A percentile compares a stretch with the other conserved stretches of the same genome.
Conservation (phyloP, 2,113 vertebrate genomes). For the Acrocephalus kingi region DNA sequence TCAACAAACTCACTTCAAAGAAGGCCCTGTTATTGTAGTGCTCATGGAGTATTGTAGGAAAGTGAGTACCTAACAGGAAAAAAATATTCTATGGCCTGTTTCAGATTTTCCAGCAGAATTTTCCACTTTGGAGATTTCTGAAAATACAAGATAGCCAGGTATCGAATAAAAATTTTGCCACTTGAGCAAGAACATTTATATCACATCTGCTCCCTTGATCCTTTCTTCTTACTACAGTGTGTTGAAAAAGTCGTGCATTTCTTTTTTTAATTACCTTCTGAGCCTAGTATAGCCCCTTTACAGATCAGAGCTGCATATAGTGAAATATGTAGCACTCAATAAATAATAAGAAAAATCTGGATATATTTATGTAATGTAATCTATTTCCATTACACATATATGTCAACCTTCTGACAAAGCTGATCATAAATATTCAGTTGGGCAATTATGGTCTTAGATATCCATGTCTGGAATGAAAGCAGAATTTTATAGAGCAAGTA, state of each 20-base stretch:
- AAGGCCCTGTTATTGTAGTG: background rate
- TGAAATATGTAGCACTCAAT: background rate
- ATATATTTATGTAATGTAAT: background rate
- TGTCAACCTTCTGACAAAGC: background rate
- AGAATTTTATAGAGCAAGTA: background rate
- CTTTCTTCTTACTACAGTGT: background rate
- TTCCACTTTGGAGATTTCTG: background rate
- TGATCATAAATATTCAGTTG: background rate
- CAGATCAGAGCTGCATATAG: background rate
- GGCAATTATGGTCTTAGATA: background rate
- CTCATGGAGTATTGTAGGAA: background rate
- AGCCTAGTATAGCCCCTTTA: background rate
- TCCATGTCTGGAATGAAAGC: background rate
- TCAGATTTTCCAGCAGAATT: background rate
- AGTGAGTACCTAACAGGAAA: background rate
- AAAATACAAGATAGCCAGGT: background rate
- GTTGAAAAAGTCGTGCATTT: background rate
- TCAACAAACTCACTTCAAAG: background rate
- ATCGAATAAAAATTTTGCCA: background rate
- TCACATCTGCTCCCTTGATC: background rate
- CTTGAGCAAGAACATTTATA: background rate
- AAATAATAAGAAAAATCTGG: background rate
- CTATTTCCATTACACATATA: background rate
- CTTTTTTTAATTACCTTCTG: background rate
- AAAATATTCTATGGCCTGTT: background rate